Evolutionary conservation across 1,140 invertebrate species (phyloP), one percentile per base, ranked within the genome.

Genomic region (Neotoxoptera formosana): DNA sequence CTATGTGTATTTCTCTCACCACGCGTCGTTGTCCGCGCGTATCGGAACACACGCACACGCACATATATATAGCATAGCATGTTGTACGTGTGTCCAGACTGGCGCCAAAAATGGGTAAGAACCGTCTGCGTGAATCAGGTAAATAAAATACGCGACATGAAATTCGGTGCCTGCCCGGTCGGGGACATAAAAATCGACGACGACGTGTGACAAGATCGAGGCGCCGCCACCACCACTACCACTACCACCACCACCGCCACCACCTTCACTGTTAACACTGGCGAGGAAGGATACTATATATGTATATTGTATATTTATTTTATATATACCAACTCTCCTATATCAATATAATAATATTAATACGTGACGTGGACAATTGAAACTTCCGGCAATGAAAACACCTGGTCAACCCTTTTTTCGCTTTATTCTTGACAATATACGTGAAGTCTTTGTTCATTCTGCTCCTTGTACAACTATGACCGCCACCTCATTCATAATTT

Each of bases 351-450:
- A 45, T 84, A 45, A 67, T 86, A 86, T n/a, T 20, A 25, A n/a
- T 92, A 92, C 91, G 91, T 93, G 91, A 86, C 81, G 48, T 81
- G 91, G 56, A 93, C 91, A 93, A 93, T 93, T 51, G 48, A 93
- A 84, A 93, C 91, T 93, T 93, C 91, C 91, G 91, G 91, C 76
- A 56, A 83, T 53, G 45, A 93, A 93, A 25, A 83, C 90, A 93
- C 91, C 91, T 45, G 67, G 91, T 93, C 91, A 84, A 86, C 91
- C 91, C 91, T 93, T 93, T 93, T 93, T 45, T 45, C 9, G 11
- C 30, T 25, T 89, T 36, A 56, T 53, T 89, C 34, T 47, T 47
- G 25, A 7, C 36, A 86, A 30, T 86, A 48, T 86, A 20, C 23
- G 14, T 30, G 76, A 45, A 86, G 1, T 86, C 36, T 11, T 45